Conservation (phyloP, 92 coral and sea anemone genomes). For the Bergia puertoricense region DNA sequence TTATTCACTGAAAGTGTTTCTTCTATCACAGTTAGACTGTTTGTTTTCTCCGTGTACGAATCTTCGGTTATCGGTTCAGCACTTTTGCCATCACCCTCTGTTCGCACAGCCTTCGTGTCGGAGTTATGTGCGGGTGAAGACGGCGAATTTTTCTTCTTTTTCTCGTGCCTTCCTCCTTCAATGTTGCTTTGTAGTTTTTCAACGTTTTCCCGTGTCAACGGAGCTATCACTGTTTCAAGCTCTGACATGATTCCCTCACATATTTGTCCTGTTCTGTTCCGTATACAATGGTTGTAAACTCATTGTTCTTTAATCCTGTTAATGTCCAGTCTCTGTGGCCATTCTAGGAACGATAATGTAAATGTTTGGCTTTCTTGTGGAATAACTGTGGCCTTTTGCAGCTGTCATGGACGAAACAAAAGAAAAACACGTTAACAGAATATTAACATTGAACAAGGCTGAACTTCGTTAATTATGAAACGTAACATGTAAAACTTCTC, state of each 20-base stretch:
- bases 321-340: background rate
- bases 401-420: background rate
- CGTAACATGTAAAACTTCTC: background rate
- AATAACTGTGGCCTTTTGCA: slow-evolving; percentile 17
- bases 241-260: slow-evolving; percentile 24
- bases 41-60: slow-evolving; percentile 3
- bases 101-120: background rate
- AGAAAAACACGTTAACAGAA: background rate
- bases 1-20: slow-evolving; percentile 5
- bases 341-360: background rate
- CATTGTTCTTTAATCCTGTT: background rate
- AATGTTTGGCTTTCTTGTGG: slow-evolving; percentile 25
- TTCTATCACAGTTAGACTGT: background rate
- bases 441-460: background rate
- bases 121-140: background rate
- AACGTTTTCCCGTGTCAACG: slow-evolving; percentile 66
- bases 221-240: slow-evolving; percentile 3
- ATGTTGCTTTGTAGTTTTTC: slow-evolving; percentile 53
- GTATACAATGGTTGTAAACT: background rate
- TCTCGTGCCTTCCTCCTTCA: background rate
- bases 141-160: background rate
- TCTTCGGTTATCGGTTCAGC: slow-evolving; percentile 35
- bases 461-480: too few relatives aligned
- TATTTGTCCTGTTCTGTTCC: background rate
- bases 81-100: slow-evolving; percentile 31